Base-by-base conservation (phyloP, 2,113 vertebrate species). In the Rhizomys pruinosus region DNA sequence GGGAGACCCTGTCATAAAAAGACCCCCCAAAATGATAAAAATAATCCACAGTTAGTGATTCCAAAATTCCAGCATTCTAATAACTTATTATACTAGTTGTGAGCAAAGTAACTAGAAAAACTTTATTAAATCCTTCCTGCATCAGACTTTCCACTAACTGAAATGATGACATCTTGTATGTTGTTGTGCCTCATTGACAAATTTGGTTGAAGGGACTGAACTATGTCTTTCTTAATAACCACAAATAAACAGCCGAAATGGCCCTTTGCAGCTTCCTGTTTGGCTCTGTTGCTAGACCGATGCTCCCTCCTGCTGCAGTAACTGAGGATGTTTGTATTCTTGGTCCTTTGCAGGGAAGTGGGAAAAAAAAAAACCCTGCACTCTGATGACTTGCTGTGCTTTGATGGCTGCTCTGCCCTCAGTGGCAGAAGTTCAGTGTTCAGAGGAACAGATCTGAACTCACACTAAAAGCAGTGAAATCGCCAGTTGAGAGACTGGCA, bases 281-380 rank as follows among this genome's bases (percentile, higher is more conserved):
- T 37, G 71, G 9, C 55, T 82, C 61, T 89, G 90, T 39, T 79
- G 91, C 63, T 44, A 25, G 20, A 91, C 89, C 84, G 25, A 47
- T 37, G 61, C 68, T 87, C 93, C 89, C 69, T 97, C 29, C 93
- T 93, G 64, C 77, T 37, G 72, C 7, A 23, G 93, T 63, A 96
- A 55, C 44, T 74, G 44, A 91, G 13, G 95, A 69, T 96, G 81
- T 97, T 94, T 97, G 1, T 86, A 68, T 93, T 92, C 0, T 63
- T 87, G 95, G 95, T 72, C 13, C 66, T 87, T 88, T 84, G 87
- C 59, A 91, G 85, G 29, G 82, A 69, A 25, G 16, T 86, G 93
- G 79, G 76, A 11, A 94, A 97, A 94, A 92, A 94, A n/a, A 97
- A 94, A 92, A 94, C 34, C 64, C 71, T 96, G 89, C 96, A 90